phyloP scores from a whole-genome alignment of 2,888 invertebrate species.

The Germaria angustata region DNA sequence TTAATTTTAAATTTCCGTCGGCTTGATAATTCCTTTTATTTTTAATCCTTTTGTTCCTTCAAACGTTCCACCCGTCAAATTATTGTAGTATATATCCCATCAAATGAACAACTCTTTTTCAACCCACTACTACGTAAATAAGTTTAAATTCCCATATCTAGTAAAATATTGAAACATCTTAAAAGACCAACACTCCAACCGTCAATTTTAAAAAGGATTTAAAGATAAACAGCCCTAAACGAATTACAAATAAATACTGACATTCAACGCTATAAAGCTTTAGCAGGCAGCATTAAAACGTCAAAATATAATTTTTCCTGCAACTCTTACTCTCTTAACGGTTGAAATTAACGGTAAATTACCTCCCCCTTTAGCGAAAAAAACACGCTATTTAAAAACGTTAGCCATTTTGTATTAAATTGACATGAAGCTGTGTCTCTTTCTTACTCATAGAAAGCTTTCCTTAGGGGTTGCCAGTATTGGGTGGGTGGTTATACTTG shows the following conservation, averaged over 20 bases:
- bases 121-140: background rate
- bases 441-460: slow-evolving; percentile 45
- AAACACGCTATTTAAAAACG: slow-evolving; percentile 63
- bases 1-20: slow-evolving; percentile 41
- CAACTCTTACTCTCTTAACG: slow-evolving; percentile 37
- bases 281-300: slow-evolving; percentile 18
- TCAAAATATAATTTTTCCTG: background rate
- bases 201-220: slow-evolving; percentile 39
- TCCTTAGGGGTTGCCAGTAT: slow-evolving; percentile 42
- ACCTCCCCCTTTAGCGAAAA: slow-evolving; percentile 41
- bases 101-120: slow-evolving; percentile 53
- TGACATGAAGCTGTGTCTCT: slow-evolving; percentile 15
- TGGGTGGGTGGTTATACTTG: slow-evolving; percentile 35
- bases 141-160: slow-evolving; percentile 6
- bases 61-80: slow-evolving; percentile 30
- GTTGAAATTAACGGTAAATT: slow-evolving; percentile 59
- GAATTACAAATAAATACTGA: slow-evolving; percentile 66
- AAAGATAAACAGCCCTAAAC: slow-evolving; percentile 63
- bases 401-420: slow-evolving; percentile 77
- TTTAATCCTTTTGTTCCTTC: background rate
- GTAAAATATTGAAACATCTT: background rate
- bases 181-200: slow-evolving; percentile 15
- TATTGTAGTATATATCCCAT: slow-evolving; percentile 21
- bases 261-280: slow-evolving; percentile 44
- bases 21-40: background rate